These are phyloP conservation scores for Montipora capricornis DNA, from an alignment of 64 coral and sea anemone species.

Conservation along the genomic window DNA sequence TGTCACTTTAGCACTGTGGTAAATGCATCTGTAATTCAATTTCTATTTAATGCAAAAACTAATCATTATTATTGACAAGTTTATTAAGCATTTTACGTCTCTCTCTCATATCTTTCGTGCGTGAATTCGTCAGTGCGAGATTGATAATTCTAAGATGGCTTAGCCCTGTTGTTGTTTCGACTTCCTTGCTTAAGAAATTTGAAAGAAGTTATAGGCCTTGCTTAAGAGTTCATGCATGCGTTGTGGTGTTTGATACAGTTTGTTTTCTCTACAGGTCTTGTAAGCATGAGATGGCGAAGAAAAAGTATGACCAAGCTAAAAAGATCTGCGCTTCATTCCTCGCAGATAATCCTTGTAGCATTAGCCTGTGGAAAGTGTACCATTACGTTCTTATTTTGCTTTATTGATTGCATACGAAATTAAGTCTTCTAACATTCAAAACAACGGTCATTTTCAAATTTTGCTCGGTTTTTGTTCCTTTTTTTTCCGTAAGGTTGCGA, in stretches of 20 bases:
- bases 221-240: background rate
- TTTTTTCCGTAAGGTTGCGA: background rate
- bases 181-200: no score
- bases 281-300: slow-evolving; percentile 62
- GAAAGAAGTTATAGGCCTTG: no score
- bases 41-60: background rate
- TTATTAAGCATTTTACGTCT: no score
- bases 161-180: no score
- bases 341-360: slow-evolving; percentile 65
- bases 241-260: background rate
- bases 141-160: no score
- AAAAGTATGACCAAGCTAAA: slow-evolving; percentile 73
- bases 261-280: slow-evolving; percentile 71
- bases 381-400: background rate
- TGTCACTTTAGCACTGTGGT: slow-evolving; percentile 82
- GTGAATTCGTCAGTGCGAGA: no score
- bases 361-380: slow-evolving; percentile 99
- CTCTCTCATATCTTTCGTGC: no score
- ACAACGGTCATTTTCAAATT: no score
- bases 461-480: background rate
- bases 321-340: slow-evolving; percentile 72
- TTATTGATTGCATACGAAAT: background rate
- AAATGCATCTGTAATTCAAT: background rate
- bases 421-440: background rate
- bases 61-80: background rate